phyloP scores from a whole-genome alignment of 2,888 invertebrate genomes.

The Nemotelus nigrinus region DNA sequence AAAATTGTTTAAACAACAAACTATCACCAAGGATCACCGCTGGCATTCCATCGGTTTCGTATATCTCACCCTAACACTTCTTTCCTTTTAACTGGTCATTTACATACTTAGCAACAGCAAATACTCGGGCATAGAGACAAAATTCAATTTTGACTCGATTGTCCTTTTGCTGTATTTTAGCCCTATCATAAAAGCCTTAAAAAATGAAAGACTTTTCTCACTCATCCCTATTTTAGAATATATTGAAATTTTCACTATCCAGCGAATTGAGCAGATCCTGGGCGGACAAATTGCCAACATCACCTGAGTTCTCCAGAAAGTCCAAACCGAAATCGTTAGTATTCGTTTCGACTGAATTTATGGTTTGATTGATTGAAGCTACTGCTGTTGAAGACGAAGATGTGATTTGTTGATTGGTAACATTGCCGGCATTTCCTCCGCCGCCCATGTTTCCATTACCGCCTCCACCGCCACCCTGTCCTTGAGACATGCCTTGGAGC shows the following conservation, averaged over 20 bases:
- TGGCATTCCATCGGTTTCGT: constrained; percentile 13
- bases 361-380: constrained; percentile 60
- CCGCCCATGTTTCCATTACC: constrained; percentile 25
- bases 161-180: too few relatives aligned
- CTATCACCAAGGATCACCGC: constrained; percentile 42
- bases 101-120: not conserved
- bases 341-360: constrained; percentile 64
- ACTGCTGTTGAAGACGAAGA: constrained; percentile 55
- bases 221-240: constrained; percentile 55
- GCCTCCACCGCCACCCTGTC: constrained; percentile 47
- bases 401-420: constrained; percentile 53
- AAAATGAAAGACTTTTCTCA: too few relatives aligned
- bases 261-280: constrained; percentile 86
- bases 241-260: constrained; percentile 78
- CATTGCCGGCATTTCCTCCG: constrained; percentile 33
- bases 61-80: not conserved
- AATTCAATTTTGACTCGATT: too few relatives aligned
- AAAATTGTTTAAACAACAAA: constrained; percentile 41
- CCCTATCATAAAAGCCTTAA: too few relatives aligned
- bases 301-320: constrained; percentile 84
- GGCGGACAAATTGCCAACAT: constrained; percentile 80
- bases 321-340: constrained; percentile 80
- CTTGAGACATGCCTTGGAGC: constrained; percentile 58
- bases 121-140: too few relatives aligned
- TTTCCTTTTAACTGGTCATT: not conserved